A percentile compares a stretch with the other conserved stretches of the same genome.
Evolutionary conservation across 2,888 invertebrate genomes (phyloP).

Genomic region (Caenorhabditis uteleia): DNA sequence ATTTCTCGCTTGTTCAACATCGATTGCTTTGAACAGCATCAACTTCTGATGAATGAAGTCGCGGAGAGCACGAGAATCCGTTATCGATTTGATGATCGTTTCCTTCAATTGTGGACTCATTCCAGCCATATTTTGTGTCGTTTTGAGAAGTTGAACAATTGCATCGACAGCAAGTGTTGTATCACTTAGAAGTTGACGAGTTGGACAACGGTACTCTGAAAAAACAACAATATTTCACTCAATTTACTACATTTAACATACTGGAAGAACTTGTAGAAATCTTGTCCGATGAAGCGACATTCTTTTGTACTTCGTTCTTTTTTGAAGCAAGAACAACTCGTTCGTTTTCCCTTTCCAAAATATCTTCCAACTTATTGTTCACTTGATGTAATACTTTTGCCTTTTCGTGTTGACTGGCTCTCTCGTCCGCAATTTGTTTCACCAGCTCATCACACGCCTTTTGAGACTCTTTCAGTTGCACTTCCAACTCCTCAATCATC

Average conservation of each 20-base stretch:
- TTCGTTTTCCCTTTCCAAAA: too few relatives aligned
- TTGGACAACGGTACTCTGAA: constrained; percentile 26
- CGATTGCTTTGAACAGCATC: constrained; percentile 33
- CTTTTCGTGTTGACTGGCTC: too few relatives aligned
- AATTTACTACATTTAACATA: too few relatives aligned
- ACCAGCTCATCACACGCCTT: too few relatives aligned
- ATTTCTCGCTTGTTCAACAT: constrained; percentile 17
- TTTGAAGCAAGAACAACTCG: too few relatives aligned
- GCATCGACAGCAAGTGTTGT: constrained; percentile 26
- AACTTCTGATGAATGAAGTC: constrained; percentile 34
- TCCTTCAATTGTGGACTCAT: constrained; percentile 16
- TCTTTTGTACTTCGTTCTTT: too few relatives aligned
- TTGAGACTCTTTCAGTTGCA: too few relatives aligned
- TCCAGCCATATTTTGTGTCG: constrained; percentile 7
- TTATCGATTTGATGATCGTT: constrained; percentile 7
- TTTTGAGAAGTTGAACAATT: constrained; percentile 30
- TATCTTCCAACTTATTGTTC: too few relatives aligned
- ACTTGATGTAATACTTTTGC: too few relatives aligned
- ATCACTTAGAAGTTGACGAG: constrained; percentile 32
- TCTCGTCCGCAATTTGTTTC: constrained; percentile 13
- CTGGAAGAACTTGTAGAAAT: too few relatives aligned
- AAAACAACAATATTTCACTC: background rate
- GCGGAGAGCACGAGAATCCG: constrained; percentile 18
- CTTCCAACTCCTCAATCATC: too few relatives aligned
- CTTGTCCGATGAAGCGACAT: too few relatives aligned